A percentile compares a stretch with the other conserved stretches of the same genome.
Evolutionary conservation across 2,113 vertebrate genomes (phyloP).

Genomic region (Rhea pennata): DNA sequence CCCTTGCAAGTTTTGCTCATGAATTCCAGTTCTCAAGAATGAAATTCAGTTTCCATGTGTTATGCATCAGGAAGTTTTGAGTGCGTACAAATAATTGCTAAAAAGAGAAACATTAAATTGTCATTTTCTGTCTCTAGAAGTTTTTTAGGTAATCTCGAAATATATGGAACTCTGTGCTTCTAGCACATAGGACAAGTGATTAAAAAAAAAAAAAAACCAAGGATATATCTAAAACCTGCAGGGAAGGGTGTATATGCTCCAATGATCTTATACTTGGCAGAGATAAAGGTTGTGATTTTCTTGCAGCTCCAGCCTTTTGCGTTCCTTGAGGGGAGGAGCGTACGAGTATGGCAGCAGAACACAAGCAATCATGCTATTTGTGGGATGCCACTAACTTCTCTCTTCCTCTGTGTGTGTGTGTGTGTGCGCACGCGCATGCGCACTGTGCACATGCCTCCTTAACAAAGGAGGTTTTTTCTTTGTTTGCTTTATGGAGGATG

Average conservation of each 20-base stretch:
- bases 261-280: not conserved
- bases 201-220: not conserved
- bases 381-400: constrained; percentile 45
- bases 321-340: not conserved
- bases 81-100: not conserved
- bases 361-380: not conserved
- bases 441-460: not conserved
- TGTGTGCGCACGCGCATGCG: no score
- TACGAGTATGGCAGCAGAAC: not conserved
- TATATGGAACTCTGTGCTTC: not conserved
- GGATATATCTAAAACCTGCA: not conserved
- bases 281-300: not conserved
- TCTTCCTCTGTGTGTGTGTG: not conserved
- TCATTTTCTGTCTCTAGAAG: not conserved
- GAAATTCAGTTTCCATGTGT: not conserved
- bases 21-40: not conserved
- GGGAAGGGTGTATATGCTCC: not conserved
- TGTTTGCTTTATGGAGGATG: not conserved
- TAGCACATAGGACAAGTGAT: not conserved
- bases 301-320: not conserved
- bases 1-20: not conserved
- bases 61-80: not conserved
- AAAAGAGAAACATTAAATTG: constrained; percentile 15
- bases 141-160: not conserved
- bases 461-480: constrained; percentile 1